Evolutionary conservation across 2,888 invertebrate species (phyloP).

Genomic region (Eretmocerus hayati): DNA sequence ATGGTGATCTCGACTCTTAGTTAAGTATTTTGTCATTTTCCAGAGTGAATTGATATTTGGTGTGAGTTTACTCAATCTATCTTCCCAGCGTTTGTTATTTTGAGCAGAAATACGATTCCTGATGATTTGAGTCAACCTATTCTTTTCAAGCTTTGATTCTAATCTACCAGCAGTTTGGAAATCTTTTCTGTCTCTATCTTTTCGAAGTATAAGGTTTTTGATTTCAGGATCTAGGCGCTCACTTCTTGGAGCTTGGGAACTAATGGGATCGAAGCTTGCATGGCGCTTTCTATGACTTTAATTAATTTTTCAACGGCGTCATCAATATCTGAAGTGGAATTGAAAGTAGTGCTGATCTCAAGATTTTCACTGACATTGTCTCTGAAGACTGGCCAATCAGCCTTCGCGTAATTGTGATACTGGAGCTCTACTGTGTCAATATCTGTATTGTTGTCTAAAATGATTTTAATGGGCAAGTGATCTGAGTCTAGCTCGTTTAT

Average conservation of each 20-base stretch:
- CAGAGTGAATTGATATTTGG: background rate
- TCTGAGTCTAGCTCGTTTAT: slow-evolving; percentile 22
- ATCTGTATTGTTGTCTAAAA: background rate
- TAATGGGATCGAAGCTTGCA: background rate
- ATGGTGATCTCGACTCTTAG: background rate
- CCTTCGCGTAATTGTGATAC: slow-evolving; percentile 3
- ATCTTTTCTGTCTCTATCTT: slow-evolving; percentile 11
- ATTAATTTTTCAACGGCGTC: background rate
- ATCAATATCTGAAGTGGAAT: slow-evolving; percentile 3
- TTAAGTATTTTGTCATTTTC: background rate
- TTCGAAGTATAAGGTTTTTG: slow-evolving; percentile 11
- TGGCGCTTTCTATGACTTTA: background rate
- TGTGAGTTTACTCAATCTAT: background rate
- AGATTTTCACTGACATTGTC: background rate
- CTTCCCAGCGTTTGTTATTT: background rate
- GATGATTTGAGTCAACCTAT: background rate
- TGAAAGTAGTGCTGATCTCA: slow-evolving; percentile 6
- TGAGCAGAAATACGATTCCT: background rate
- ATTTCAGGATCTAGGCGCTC: slow-evolving; percentile 9
- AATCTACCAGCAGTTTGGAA: background rate
- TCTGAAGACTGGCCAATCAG: slow-evolving; percentile 15
- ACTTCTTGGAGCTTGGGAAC: background rate
- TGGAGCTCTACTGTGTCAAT: background rate
- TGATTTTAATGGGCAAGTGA: slow-evolving; percentile 20
- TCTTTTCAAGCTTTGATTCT: background rate